Evolutionary conservation across 2,888 invertebrate species (phyloP), one percentile per base, ranked within the genome.

Genomic region (Toxonevra muliebris): DNA sequence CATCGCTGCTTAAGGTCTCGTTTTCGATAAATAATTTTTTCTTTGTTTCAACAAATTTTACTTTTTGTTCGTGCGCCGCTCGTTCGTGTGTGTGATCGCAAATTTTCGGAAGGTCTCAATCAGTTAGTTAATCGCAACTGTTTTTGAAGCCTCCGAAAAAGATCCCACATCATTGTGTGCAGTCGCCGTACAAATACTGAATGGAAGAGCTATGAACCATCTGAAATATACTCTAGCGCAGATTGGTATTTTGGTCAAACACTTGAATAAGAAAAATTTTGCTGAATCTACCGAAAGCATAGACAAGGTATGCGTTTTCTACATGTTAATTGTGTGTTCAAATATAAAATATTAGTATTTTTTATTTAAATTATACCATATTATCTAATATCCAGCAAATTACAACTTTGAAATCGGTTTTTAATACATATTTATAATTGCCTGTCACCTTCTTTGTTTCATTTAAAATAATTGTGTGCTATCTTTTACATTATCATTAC

Each of bases 201-300:
- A 66, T 66, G 66, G 66, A 59, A 95, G 94, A 95, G 95, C 93
- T 95, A 96, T 96, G 96, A 95, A 95, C 92, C 93, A 96, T 91
- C 92, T 96, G 91, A 95, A 73, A 69, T 69, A 70, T 64, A 94
- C 96, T 91, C 93, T 97, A 92, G 94, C 95, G 91, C 96, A 97
- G 93, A 97, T 97, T 89, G 94, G 93, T 93, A 93, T 93, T 92
- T 93, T 96, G 88, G 94, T 97, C 90, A 91, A 92, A 87, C 94
- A 93, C 90, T 91, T 97, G 89, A 95, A 90, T 87, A 97, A 96
- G 91, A 96, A 95, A 89, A 97, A 96, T 89, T 94, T 92, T 88
- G 93, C 94, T 88, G 92, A 94, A 86, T 93, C 92, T 86, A 91
- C 91, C 87, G 92, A 92, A 87, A 95, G 95, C 88, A 90, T 97